These are phyloP conservation scores for Rhabdomys dilectus DNA, from an alignment of 2,113 vertebrate species.

Conservation along the genomic window DNA sequence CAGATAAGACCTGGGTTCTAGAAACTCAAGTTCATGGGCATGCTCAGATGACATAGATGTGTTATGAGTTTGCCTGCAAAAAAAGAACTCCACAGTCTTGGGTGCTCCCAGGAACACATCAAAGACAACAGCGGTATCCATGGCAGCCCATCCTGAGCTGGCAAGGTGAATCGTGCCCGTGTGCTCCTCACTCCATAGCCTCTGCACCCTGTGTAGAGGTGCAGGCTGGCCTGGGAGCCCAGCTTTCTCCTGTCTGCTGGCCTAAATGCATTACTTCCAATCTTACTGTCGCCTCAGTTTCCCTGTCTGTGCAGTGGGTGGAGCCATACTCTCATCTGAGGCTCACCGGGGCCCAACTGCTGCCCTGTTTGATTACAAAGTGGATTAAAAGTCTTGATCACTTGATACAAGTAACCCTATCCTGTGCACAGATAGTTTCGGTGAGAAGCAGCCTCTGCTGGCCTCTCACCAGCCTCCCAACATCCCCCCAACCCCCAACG, in stretches of 20 bases:
- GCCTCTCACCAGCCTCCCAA: constrained; percentile 21
- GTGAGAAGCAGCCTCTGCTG: constrained; percentile 47
- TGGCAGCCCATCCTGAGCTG: too few relatives aligned
- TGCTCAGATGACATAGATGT: background rate
- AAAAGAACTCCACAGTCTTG: background rate
- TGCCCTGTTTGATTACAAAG: constrained; percentile 77
- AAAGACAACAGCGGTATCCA: background rate
- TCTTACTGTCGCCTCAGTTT: constrained; percentile 40
- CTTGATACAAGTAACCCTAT: constrained; percentile 74
- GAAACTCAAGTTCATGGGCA: background rate
- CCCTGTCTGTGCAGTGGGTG: constrained; percentile 57
- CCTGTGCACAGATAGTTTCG: constrained; percentile 20
- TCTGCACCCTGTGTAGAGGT: background rate
- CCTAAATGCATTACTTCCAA: background rate
- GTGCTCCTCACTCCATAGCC: background rate
- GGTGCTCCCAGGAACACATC: background rate
- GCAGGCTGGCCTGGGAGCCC: background rate
- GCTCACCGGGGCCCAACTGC: background rate
- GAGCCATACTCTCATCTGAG: background rate
- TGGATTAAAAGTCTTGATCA: constrained; percentile 65
- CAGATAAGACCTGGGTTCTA: background rate
- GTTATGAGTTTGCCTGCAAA: background rate
- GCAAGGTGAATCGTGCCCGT: too few relatives aligned
- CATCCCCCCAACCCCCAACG: background rate
- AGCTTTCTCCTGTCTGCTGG: background rate